Base-by-base conservation (phyloP, 2,113 vertebrate species). In the Odocoileus hemionus region DNA sequence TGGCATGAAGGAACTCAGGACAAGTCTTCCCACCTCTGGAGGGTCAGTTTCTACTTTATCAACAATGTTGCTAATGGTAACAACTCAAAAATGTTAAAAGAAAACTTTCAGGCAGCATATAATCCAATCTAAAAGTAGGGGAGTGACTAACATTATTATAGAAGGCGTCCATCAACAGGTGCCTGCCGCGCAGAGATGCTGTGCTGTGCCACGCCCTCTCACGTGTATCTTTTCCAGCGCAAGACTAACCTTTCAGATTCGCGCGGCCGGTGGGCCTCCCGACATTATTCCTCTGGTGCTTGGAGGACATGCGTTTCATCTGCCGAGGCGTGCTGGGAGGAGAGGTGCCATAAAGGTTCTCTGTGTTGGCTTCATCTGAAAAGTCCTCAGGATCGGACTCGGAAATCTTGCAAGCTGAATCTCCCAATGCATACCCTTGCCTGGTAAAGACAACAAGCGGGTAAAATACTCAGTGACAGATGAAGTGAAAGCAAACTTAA, bases 281-380 rank as follows among this genome's bases (percentile, higher is more conserved):
- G 2, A 98, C 33, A 17, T 55, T 99, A 95, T 98, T 99, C 80
- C 99, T 99, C 97, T 99, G 99, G 98, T 99, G 99, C 86, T 99
- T 99, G 94, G 99, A 97, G 76, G 99, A 99, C 99, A 99, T 99
- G 50, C 99, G 99, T 90, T 99, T 99, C 98, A 99, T 99, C 99
- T 99, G 99, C 39, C 99, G 99, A n/a, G 99, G 98, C 45, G 99
- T 99, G 97, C 98, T 99, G 54, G 99, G 99, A 87, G 99, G 99
- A 96, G 99, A 99, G 89, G 99, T 97, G 94, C 99, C 98, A 89
- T 99, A 99, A 84, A 99, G 99, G 87, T 98, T 99, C 97, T 99
- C 99, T 86, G 99, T 96, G 55, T 98, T 99, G 70, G 98, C 96
- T 97, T 99, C 99, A 96, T 99, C 99, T 97, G 99, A 99, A 95